A percentile compares a stretch with the other conserved stretches of the same genome.
Evolutionary conservation across 2,888 invertebrate genomes (phyloP).

Genomic region (Phytoseiulus persimilis): DNA sequence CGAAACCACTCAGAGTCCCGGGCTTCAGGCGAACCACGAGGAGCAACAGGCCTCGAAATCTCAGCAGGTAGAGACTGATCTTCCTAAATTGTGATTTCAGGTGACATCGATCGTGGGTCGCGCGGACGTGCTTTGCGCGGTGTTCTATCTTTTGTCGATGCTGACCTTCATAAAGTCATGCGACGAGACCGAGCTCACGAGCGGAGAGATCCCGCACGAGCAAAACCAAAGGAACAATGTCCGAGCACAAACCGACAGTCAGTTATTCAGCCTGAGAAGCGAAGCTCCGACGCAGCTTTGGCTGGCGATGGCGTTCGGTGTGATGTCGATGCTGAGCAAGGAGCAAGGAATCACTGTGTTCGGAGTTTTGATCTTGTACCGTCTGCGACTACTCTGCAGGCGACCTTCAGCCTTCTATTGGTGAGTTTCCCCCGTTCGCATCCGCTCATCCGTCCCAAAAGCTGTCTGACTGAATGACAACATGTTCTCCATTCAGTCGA

Average conservation of each 20-base stretch:
- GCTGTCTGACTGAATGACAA: not conserved
- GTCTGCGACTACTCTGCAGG: constrained; percentile 47
- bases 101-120: constrained; percentile 78
- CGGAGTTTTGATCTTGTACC: constrained; percentile 50
- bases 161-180: constrained; percentile 6
- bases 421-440: constrained; percentile 1
- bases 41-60: too few relatives aligned
- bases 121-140: constrained; percentile 73
- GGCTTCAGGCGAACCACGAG: too few relatives aligned
- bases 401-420: constrained; percentile 23
- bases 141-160: constrained; percentile 68
- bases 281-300: not conserved
- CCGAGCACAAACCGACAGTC: not conserved
- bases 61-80: not conserved
- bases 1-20: too few relatives aligned
- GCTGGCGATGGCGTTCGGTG: constrained; percentile 44
- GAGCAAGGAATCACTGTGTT: constrained; percentile 52
- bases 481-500: not conserved
- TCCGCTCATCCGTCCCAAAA: not conserved
- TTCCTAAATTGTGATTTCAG: constrained; percentile 53
- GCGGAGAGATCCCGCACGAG: not conserved
- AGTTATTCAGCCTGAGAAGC: not conserved
- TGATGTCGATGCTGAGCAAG: constrained; percentile 50
- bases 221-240: not conserved
- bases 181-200: not conserved